Evolutionary conservation across 2,113 vertebrate species (phyloP), one percentile per base, ranked within the genome.

Genomic region (Mormoops blainvillei): DNA sequence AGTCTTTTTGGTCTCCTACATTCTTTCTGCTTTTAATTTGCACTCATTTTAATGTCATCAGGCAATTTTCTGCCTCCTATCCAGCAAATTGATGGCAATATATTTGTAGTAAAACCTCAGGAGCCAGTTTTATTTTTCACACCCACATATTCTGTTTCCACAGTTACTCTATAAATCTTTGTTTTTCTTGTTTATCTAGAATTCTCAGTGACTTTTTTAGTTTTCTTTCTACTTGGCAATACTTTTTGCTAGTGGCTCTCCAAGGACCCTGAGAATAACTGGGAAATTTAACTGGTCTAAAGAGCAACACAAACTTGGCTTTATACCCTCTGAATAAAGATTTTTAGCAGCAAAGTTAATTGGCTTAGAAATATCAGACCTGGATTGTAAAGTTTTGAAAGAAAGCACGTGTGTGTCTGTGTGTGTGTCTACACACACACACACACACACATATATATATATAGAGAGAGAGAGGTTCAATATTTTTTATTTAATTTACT

Each of bases 151-250:
- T 97, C 81, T 89, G 19, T 97, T 96, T 93, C 28, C 38, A 92
- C 7, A 74, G 26, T 20, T 91, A 24, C 12, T 95, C 28, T 65
- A 95, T 95, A 96, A 95, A 67, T 36, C 91, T 96, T 96, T 94
- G 87, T 97, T 97, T 33, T 97, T 0, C 67, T 56, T 96, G 94
- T 97, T 96, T 97, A 81, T 87, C 26, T 52, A 91, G 74, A 81
- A 2, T n/a, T 96, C 81, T 38, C 58, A 96, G 38, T 65, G 20
- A 89, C 77, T 7, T 45, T 78, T 93, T 94, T 77, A 94, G 33
- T 84, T 38, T 93, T 28, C 89, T 91, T 89, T 26, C 14, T 92
- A 9, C 7, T 87, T 95, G 86, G 24, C 71, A 95, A 8, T 18
- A 45, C n/a, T 81, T 95, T 48, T 81, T 7, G 65, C 76, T 5